Percentiles rank a stretch among this genome's conserved stretches.
Evolutionary conservation across 2,888 invertebrate genomes (phyloP).

Genomic region (Volucella zonaria): DNA sequence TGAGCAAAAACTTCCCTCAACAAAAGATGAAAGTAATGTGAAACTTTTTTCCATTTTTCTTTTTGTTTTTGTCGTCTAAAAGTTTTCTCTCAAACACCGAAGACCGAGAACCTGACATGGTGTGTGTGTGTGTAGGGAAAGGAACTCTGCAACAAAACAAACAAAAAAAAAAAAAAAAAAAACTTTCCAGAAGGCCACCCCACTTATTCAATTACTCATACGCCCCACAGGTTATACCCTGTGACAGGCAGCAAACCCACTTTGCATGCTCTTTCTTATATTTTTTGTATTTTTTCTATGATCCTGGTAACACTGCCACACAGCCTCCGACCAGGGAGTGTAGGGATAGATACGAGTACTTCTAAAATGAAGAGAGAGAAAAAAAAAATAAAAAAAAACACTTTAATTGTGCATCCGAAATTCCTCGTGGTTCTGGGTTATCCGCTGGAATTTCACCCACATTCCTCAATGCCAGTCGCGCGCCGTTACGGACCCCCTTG

Average conservation of each 20-base stretch:
- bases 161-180: conserved; percentile 6
- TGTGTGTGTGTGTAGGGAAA: conserved; percentile 4
- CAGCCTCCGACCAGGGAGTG: neutral
- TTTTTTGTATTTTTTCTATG: conserved; percentile 6
- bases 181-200: conserved; percentile 16
- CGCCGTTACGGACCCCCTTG: too few species aligned
- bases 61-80: conserved; percentile 35
- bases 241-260: conserved; percentile 44
- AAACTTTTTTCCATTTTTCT: conserved; percentile 36
- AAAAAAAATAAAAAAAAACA: conserved; percentile 1
- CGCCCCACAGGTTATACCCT: conserved; percentile 50
- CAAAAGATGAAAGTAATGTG: conserved; percentile 64
- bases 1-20: conserved; percentile 48
- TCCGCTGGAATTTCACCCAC: conserved; percentile 42
- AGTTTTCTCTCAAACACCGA: conserved; percentile 26
- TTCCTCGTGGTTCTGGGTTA: conserved; percentile 20
- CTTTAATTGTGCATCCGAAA: conserved; percentile 55
- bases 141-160: conserved; percentile 1
- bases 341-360: neutral
- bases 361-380: neutral
- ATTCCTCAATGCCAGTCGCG: neutral
- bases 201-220: conserved; percentile 63
- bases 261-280: conserved; percentile 24
- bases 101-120: neutral
- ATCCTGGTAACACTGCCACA: too few species aligned